phyloP scores from a whole-genome alignment of 37 sponge, comb jelly and placozoan species.

The Theonella swinhoei region DNA sequence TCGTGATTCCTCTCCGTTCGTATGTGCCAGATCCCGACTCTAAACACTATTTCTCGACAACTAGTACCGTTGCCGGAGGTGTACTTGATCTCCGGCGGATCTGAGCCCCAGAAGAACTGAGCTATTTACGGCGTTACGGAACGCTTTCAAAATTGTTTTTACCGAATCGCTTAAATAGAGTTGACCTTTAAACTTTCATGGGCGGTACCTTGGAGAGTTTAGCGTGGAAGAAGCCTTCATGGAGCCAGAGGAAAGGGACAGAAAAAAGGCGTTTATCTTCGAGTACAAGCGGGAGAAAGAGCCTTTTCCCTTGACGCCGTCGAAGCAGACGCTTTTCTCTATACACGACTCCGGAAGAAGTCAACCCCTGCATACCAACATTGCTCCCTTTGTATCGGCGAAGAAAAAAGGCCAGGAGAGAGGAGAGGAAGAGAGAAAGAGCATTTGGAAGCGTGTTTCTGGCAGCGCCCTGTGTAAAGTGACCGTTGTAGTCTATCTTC shows the following conservation, averaged over 20 bases:
- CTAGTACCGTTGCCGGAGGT: no score
- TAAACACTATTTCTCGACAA: no score
- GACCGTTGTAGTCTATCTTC: slow-evolving; percentile 56
- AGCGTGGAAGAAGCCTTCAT: background rate
- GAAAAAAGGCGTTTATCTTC: background rate
- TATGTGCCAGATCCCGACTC: no score
- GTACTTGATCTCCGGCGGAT: no score
- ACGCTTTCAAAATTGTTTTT: background rate
- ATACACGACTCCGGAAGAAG: background rate
- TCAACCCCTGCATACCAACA: background rate
- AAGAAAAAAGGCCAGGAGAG: background rate
- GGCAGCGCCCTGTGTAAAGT: slow-evolving; percentile 61
- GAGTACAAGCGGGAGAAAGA: background rate
- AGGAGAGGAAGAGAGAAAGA: background rate
- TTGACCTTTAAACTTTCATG: background rate
- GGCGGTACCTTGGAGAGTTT: no score
- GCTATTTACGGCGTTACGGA: no score
- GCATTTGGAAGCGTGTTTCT: background rate
- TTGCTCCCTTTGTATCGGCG: background rate
- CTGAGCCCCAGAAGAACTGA: no score
- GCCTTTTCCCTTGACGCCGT: background rate
- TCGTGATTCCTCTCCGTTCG: no score
- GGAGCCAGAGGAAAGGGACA: background rate
- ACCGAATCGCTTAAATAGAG: background rate
- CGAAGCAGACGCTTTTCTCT: background rate